Base-by-base conservation (phyloP, 37 sponge, comb jelly and placozoan genomes). In the Ephydatia muelleri region DNA sequence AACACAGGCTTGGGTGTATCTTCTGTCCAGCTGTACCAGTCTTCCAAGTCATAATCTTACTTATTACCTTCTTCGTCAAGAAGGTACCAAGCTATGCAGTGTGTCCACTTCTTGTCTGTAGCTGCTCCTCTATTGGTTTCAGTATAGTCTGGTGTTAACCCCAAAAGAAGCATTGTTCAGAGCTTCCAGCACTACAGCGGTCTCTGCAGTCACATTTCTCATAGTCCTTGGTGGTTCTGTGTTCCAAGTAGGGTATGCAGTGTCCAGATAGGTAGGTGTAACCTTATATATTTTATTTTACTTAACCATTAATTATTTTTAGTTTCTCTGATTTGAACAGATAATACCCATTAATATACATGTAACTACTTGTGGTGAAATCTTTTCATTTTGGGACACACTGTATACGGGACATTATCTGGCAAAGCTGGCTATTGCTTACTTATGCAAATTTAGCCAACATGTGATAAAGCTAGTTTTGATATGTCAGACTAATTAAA, bases 81-180 rank as follows among this genome's bases (percentile, higher is more conserved):
- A 57, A 57, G 57, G 57, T 57, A 57, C 57, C 16, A 57, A 57
- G 1, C 6, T 11, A 19, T 13, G 16, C 1, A 19, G 1, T 14
- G 19, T 19, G 19, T 13, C 1, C 0, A 1, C 1, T 21, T 1
- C 16, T 11, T 57, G 19, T 57, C 1, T 1, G n/a, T n/a, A n/a
- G n/a, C n/a, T n/a, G n/a, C n/a, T n/a, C n/a, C n/a, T n/a, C 1
- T 57, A 11, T 14, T 43, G 43, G 43, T 57, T 82, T 65, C 83
- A 94, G 92, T 94, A 87, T 66, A 91, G 92, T 66, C 82, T 96
- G 43, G 84, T 86, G 11, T 83, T 23, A n/a, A 96, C 93, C 86
- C 49, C 85, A 29, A 71, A 86, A 75, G 69, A 85, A 49, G 87
- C 88, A 5, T 31, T 87, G 27, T 89, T 86, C 74, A 49, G 87